phyloP scores from a whole-genome alignment of 2,113 vertebrate genomes.

The Labrus mixtus region DNA sequence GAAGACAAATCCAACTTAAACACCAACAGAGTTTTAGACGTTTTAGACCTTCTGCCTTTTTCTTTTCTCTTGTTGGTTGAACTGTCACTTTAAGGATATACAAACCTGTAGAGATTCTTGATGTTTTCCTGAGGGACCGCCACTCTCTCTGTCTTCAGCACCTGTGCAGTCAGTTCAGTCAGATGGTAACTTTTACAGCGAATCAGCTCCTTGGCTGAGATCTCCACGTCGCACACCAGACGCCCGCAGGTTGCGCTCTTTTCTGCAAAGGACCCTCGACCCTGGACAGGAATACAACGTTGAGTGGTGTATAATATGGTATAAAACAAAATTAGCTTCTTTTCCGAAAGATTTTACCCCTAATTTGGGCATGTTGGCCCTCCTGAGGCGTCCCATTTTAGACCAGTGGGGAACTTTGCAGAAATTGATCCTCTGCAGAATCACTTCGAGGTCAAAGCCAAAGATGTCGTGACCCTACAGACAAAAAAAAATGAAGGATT shows the following conservation, averaged over 20 bases:
- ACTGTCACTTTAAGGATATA: background rate
- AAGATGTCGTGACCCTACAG: slow-evolving; percentile 97
- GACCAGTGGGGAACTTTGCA: slow-evolving; percentile 98
- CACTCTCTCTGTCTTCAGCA: slow-evolving; percentile 89
- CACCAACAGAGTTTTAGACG: too few species aligned
- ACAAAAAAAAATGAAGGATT: slow-evolving; percentile 18
- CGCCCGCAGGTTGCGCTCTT: slow-evolving; percentile 95
- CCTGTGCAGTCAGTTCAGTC: slow-evolving; percentile 90
- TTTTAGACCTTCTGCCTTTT: too few species aligned
- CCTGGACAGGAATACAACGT: slow-evolving; percentile 74
- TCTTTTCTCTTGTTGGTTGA: background rate
- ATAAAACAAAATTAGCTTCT: rapidly evolving
- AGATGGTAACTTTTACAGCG: slow-evolving; percentile 97
- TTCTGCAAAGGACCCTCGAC: slow-evolving; percentile 93
- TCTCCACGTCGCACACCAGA: slow-evolving; percentile 95
- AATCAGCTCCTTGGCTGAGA: slow-evolving; percentile 97
- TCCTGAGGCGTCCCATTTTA: slow-evolving; percentile 94
- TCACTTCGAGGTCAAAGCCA: slow-evolving; percentile 96
- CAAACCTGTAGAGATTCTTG: slow-evolving; percentile 91
- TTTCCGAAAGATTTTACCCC: slow-evolving; percentile 84
- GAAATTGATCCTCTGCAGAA: slow-evolving; percentile 93
- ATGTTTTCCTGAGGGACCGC: slow-evolving; percentile 88
- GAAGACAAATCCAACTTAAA: background rate
- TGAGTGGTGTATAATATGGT: background rate
- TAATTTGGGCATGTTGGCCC: slow-evolving; percentile 95